These are phyloP conservation scores for Spongia lamella DNA, from an alignment of 37 sponge, comb jelly and placozoan species.

Conservation along the genomic window DNA sequence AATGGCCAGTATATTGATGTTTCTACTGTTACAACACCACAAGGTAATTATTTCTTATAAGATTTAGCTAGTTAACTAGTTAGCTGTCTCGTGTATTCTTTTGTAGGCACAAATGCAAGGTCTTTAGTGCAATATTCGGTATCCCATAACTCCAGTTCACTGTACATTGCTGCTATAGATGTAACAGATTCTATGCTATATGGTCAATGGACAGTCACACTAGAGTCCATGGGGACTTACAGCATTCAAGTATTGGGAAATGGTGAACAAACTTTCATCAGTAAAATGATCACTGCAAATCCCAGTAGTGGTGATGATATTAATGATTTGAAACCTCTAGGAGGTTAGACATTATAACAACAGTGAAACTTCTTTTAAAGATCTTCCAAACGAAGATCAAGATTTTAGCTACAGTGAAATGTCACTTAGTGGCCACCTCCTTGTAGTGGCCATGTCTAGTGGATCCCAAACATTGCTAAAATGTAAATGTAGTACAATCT, in stretches of 20 bases:
- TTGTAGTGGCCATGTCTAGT: too few species aligned
- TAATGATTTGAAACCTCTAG: too few species aligned
- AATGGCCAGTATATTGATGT: constrained; percentile 10
- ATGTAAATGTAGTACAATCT: too few species aligned
- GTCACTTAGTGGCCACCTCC: too few species aligned
- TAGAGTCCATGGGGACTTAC: constrained; percentile 12
- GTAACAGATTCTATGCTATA: constrained; percentile 2
- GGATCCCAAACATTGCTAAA: too few species aligned
- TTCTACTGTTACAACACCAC: constrained; percentile 1
- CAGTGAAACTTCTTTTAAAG: too few species aligned
- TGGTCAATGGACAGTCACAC: constrained; percentile 21
- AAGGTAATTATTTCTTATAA: constrained; percentile 6
- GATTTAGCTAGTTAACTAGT: too few species aligned
- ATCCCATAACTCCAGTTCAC: neutral
- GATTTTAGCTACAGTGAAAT: too few species aligned
- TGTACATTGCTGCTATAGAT: constrained; percentile 32
- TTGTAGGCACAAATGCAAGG: too few species aligned
- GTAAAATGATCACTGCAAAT: constrained; percentile 14
- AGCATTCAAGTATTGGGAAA: constrained; percentile 17
- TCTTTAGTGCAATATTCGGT: neutral
- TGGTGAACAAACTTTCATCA: constrained; percentile 8
- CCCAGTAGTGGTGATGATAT: neutral
- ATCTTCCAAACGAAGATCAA: too few species aligned
- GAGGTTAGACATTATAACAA: too few species aligned
- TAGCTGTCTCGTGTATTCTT: too few species aligned